These are phyloP conservation scores for Silurus aristotelis DNA, from an alignment of 2,797 vertebrate genomes.

Conservation along the genomic window DNA sequence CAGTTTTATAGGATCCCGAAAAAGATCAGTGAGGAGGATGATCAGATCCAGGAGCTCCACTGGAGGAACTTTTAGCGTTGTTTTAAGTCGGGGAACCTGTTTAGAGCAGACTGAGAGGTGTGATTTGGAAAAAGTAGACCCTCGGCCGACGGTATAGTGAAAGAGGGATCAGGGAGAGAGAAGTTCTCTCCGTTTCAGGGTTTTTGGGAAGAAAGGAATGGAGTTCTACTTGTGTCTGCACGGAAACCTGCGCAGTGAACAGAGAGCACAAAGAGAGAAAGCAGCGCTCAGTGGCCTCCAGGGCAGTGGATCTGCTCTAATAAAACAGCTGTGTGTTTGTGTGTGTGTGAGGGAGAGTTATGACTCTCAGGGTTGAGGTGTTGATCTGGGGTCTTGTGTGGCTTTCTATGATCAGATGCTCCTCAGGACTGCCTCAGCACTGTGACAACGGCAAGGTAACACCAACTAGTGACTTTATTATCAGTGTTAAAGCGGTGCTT, in stretches of 20 bases:
- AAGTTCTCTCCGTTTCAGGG: not conserved
- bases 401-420: conserved; percentile 51
- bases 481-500: not conserved
- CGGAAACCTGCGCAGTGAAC: conserved; percentile 17
- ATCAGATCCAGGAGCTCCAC: no score
- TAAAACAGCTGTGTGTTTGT: not conserved
- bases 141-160: not conserved
- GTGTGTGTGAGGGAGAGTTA: conserved; percentile 9
- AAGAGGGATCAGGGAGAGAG: not conserved
- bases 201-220: not conserved
- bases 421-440: conserved; percentile 21
- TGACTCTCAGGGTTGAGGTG: conserved; percentile 44
- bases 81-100: not conserved
- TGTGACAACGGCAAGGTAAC: conserved; percentile 75
- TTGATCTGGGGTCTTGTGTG: conserved; percentile 63
- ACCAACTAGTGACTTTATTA: no score
- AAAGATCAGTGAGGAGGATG: not conserved
- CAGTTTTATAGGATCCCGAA: not conserved
- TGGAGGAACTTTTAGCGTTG: not conserved
- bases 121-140: not conserved
- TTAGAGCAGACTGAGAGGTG: not conserved
- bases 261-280: not conserved
- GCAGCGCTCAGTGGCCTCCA: no score
- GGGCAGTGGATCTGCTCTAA: not conserved
- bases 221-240: conserved; percentile 16